Evolutionary conservation across 2,113 vertebrate species (phyloP), one percentile per base, ranked within the genome.

Genomic region (Crypturellus undulatus): DNA sequence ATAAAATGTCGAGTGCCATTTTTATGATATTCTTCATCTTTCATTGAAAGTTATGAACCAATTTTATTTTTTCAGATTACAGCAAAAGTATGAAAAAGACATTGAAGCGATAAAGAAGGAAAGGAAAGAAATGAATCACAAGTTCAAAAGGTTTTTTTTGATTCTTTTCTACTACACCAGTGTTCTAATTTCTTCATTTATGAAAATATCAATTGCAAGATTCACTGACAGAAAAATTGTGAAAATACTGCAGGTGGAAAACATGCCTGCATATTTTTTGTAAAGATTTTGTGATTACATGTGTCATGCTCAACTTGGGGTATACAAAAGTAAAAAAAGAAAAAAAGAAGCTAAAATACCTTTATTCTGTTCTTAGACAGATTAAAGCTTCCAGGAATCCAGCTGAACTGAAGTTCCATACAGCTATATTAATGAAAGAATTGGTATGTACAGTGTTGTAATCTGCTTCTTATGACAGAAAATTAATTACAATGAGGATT

Each of bases 111-210:
- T 98, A 69, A 92, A 82, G 90, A 78, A 91, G 42, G 89, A 77
- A 45, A 96, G 96, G 76, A 69, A 92, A 82, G 79, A 68, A 88
- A 91, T 94, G 54, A 77, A 97, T 92, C 87, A 81, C 64, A 97
- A 90, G 40, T 76, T 98, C 67, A 67, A 70, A 70, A 97, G 80
- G 77, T 97, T 95, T 73, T 51, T 82, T n/a, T 94, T 94, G 65
- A 80, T 83, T 81, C 69, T 88, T 71, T 93, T 84, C 32, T 71
- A 43, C 15, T 49, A 34, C 62, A 69, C 84, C 51, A 92, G 28
- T 67, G 68, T 93, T 84, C 34, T 87, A 10, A 42, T 91, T 84
- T 60, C 43, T 91, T 85, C 84, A 67, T 83, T 85, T 80, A 88
- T 68, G 38, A 85, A 79, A 93, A n/a, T 90, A 83, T 90, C 2